Evolutionary conservation across 2,888 invertebrate genomes (phyloP).

Genomic region (Crepidodera aurea): DNA sequence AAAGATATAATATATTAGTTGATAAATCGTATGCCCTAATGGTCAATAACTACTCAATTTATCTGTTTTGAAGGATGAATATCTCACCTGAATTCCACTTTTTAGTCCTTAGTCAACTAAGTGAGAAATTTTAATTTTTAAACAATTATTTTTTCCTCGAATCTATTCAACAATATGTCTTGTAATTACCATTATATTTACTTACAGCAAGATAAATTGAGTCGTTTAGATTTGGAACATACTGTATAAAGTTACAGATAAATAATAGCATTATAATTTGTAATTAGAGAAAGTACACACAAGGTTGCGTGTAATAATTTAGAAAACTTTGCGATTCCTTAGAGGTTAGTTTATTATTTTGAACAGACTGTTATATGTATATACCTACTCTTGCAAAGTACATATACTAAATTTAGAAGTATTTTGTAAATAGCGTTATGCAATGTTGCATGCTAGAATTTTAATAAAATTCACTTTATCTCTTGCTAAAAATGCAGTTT

Average conservation of each 20-base stretch:
- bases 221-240: background rate
- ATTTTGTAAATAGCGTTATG: conserved; percentile 58
- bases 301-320: conserved; percentile 47
- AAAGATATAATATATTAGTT: conserved; percentile 28
- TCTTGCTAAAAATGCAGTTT: conserved; percentile 44
- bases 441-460: conserved; percentile 57
- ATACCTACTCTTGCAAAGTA: conserved; percentile 52
- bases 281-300: conserved; percentile 40
- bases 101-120: too few relatives aligned
- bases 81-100: too few relatives aligned
- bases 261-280: conserved; percentile 34
- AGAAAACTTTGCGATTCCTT: conserved; percentile 43
- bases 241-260: conserved; percentile 15
- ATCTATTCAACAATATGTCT: too few relatives aligned
- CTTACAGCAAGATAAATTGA: background rate
- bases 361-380: conserved; percentile 54
- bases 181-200: too few relatives aligned
- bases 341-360: conserved; percentile 44
- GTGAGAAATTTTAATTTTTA: too few relatives aligned
- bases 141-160: too few relatives aligned
- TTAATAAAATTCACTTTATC: conserved; percentile 59
- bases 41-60: too few relatives aligned
- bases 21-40: conserved; percentile 5
- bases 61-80: too few relatives aligned
- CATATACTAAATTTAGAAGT: conserved; percentile 53